phyloP scores from a whole-genome alignment of 1,140 invertebrate species.

The Drosophila mojavensis region DNA sequence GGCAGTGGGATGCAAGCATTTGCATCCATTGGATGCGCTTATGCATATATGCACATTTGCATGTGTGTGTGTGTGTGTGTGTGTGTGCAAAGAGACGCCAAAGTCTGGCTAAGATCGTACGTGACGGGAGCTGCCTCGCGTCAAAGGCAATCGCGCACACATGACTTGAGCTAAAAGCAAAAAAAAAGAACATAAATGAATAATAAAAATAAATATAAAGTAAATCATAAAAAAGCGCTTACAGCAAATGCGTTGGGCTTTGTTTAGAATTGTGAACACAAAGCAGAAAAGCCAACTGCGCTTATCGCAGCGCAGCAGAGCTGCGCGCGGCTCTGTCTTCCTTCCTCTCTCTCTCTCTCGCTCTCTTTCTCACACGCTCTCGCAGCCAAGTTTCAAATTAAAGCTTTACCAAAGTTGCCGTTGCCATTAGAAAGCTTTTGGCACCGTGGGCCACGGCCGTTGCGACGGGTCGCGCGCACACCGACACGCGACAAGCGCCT shows the following conservation, averaged over 20 bases:
- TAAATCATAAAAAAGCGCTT: no score
- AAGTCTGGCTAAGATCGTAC: conserved; percentile 26
- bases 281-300: conserved; percentile 36
- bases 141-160: conserved; percentile 25
- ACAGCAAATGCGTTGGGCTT: no score
- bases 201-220: background rate
- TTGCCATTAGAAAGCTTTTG: conserved; percentile 36
- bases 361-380: background rate
- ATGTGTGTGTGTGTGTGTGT: conserved; percentile 12
- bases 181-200: background rate
- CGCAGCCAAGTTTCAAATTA: conserved; percentile 59
- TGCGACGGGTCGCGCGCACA: no score
- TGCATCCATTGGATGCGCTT: conserved; percentile 29
- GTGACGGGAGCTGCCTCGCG: conserved; percentile 39
- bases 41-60: conserved; percentile 4
- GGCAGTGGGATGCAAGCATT: no score
- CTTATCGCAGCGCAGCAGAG: conserved; percentile 30
- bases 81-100: background rate
- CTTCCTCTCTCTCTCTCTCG: no score
- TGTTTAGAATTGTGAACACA: conserved; percentile 60
- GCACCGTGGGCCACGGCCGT: conserved; percentile 22
- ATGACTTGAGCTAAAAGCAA: background rate
- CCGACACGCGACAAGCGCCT: conserved; percentile 31
- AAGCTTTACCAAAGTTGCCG: conserved; percentile 19
- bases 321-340: no score